phyloP scores from a whole-genome alignment of 2,113 vertebrate genomes.

The Myrmophylax atrothorax region DNA sequence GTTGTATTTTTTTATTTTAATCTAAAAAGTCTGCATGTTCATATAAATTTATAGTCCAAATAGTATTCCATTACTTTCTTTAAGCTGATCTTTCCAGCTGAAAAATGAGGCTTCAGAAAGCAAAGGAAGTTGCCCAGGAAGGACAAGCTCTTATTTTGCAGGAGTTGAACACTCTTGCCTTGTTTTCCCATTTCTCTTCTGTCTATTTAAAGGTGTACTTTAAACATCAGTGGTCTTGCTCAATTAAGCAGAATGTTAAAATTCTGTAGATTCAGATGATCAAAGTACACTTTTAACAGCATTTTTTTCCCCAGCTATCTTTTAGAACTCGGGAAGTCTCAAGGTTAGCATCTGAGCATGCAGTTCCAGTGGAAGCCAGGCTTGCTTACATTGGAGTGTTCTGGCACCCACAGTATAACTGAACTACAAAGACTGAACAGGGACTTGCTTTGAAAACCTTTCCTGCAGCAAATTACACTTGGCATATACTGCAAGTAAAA shows the following conservation, averaged over 20 bases:
- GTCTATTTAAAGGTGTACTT: neutral
- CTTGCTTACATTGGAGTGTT: neutral
- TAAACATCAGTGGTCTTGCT: neutral
- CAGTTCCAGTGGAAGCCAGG: neutral
- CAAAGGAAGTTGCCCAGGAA: neutral
- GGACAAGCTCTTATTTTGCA: neutral
- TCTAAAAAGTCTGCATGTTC: neutral
- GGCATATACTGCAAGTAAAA: neutral
- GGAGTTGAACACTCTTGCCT: neutral
- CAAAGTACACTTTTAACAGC: neutral
- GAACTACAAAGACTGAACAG: neutral
- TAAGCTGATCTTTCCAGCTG: neutral
- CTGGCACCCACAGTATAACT: neutral
- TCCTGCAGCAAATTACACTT: constrained; percentile 5
- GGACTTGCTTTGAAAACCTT: neutral
- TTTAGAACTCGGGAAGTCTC: neutral
- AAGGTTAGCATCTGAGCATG: neutral
- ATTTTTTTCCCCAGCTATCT: neutral
- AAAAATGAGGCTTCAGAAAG: neutral
- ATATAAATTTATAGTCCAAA: neutral
- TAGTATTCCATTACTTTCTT: neutral
- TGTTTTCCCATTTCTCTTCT: neutral
- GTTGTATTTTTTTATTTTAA: neutral
- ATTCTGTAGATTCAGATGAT: neutral
- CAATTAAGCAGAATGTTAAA: neutral